phyloP scores from a whole-genome alignment of 1,140 invertebrate species.

The Brachystomella parvula region DNA sequence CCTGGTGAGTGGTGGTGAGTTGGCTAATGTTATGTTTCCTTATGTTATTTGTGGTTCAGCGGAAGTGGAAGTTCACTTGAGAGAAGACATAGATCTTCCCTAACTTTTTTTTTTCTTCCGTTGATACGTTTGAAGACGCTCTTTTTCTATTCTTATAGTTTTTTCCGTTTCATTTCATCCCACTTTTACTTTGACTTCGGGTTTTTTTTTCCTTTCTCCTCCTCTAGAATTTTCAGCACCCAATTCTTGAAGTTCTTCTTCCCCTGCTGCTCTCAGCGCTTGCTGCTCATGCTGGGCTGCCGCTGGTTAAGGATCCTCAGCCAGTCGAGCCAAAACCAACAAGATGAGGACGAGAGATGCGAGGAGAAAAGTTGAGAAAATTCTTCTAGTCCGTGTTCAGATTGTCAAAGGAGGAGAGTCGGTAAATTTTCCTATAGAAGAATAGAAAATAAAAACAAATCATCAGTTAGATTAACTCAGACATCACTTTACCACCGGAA shows the following conservation, averaged over 20 bases:
- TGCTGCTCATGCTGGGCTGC: neutral
- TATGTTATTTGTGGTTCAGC: slow-evolving; percentile 1
- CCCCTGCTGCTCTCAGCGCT: too few species aligned
- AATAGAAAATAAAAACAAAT: slow-evolving; percentile 1
- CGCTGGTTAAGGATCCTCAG: neutral
- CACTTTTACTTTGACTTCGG: too few species aligned
- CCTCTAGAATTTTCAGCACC: slow-evolving; percentile 1
- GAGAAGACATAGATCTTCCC: neutral
- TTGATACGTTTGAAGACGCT: neutral
- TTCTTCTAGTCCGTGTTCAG: neutral
- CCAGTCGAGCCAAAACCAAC: neutral
- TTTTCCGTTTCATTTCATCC: slow-evolving; percentile 1
- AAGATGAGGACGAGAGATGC: neutral
- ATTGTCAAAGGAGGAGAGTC: neutral
- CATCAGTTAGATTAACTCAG: neutral
- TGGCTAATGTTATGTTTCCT: neutral
- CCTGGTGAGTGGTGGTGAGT: too few species aligned
- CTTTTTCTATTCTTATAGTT: neutral
- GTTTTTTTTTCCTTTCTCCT: too few species aligned
- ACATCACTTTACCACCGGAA: slow-evolving; percentile 1
- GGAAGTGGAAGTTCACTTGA: slow-evolving; percentile 1
- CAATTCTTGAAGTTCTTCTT: too few species aligned
- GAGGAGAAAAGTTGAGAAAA: neutral
- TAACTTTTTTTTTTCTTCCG: neutral
- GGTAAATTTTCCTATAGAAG: neutral